Conservation (phyloP, 2,797 vertebrate species). For the Falco columbarius region DNA sequence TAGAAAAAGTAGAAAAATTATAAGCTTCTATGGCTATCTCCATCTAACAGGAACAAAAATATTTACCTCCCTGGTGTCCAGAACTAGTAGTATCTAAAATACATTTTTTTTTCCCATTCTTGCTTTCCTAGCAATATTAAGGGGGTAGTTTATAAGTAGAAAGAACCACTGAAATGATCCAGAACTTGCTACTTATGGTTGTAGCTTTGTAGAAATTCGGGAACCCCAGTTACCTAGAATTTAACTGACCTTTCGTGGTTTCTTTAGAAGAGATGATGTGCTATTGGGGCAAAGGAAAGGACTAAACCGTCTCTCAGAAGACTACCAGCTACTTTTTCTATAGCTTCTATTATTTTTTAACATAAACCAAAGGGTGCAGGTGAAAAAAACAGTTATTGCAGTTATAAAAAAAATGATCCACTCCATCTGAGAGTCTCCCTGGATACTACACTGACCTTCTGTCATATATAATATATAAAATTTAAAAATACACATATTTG, state of each 20-base stretch:
- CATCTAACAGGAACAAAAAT: not conserved
- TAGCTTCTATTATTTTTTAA: not conserved
- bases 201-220: not conserved
- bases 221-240: not conserved
- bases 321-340: not conserved
- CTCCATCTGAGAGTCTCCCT: not conserved
- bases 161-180: not conserved
- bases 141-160: not conserved
- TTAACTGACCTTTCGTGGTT: not conserved
- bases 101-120: not conserved
- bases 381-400: not conserved
- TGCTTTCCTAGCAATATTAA: not conserved
- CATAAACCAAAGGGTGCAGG: not conserved
- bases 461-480: not conserved
- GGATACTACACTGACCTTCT: not conserved
- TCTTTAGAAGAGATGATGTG: not conserved
- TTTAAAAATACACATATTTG: not conserved
- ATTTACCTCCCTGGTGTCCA: not conserved
- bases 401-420: not conserved
- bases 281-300: not conserved
- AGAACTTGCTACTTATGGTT: not conserved
- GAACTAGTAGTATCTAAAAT: not conserved
- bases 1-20: not conserved
- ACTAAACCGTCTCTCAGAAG: not conserved
- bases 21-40: not conserved